phyloP scores from a whole-genome alignment of 2,113 vertebrate genomes.

The Solea senegalensis region DNA sequence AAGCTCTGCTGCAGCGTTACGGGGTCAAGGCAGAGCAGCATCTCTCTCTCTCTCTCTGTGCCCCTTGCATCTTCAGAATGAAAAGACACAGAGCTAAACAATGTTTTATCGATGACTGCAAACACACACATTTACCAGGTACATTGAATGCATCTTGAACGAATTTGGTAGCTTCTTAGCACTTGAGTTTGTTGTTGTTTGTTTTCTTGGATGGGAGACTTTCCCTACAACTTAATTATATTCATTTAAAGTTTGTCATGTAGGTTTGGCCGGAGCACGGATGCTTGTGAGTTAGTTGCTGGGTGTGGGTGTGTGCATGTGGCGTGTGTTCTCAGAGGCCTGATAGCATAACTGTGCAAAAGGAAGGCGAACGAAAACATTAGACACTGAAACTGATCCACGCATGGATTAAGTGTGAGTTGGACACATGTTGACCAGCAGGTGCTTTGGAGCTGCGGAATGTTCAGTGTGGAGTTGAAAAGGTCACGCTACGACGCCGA shows the following conservation, averaged over 20 bases:
- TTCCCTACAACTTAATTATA: too few species aligned
- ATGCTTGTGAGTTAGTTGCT: too few species aligned
- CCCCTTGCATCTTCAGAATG: not conserved
- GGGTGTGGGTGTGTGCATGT: too few species aligned
- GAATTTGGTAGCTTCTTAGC: too few species aligned
- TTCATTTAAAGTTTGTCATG: too few species aligned
- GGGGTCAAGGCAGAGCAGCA: slow-evolving; percentile 40
- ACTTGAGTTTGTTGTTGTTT: too few species aligned
- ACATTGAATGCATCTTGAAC: too few species aligned
- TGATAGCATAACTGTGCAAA: not conserved
- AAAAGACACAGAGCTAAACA: too few species aligned
- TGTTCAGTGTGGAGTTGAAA: slow-evolving; percentile 60
- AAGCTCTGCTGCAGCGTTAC: slow-evolving; percentile 49
- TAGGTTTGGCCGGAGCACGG: too few species aligned
- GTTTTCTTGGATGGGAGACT: too few species aligned
- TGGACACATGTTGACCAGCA: slow-evolving; percentile 47
- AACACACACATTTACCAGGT: too few species aligned
- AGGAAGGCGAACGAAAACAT: not conserved
- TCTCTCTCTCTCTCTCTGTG: slow-evolving; percentile 14
- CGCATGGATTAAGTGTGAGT: slow-evolving; percentile 14
- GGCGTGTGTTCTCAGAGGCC: not conserved
- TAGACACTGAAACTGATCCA: not conserved
- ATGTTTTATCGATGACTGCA: too few species aligned
- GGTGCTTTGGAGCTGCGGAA: slow-evolving; percentile 61
- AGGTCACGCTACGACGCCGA: slow-evolving; percentile 48